These are phyloP conservation scores for Phymanthus crucifer DNA, from an alignment of 92 coral and sea anemone species.

Conservation along the genomic window DNA sequence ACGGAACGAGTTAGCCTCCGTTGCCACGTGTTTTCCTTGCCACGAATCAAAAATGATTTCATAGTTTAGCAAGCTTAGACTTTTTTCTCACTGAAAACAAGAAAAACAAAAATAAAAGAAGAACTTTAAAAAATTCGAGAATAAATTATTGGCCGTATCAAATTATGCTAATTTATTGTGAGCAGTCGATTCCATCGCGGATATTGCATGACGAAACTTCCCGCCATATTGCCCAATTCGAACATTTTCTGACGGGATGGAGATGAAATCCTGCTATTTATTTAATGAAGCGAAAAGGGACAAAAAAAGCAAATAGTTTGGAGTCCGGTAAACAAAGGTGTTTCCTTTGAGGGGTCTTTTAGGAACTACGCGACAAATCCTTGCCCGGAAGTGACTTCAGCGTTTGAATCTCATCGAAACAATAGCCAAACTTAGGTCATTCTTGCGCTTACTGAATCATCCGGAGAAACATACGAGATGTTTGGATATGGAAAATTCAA, in stretches of 20 bases:
- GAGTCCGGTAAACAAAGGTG: not conserved
- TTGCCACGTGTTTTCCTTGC: conserved; percentile 81
- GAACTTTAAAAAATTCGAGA: not conserved
- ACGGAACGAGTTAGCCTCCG: conserved; percentile 60
- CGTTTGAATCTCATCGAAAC: not conserved
- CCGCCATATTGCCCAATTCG: conserved; percentile 12
- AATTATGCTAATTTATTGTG: not conserved
- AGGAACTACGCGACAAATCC: not conserved
- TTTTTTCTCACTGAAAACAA: not conserved
- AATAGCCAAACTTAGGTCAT: not conserved
- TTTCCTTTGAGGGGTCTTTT: conserved; percentile 11
- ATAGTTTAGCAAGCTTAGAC: conserved; percentile 43
- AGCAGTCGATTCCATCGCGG: conserved; percentile 12
- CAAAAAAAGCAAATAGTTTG: not conserved
- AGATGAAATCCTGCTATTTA: not conserved
- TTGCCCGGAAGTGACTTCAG: conserved; percentile 2
- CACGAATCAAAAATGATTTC: conserved; percentile 66
- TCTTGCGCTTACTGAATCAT: not conserved
- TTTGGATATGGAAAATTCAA: not conserved
- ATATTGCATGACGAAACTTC: not conserved
- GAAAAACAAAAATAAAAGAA: not conserved
- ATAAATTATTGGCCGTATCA: not conserved
- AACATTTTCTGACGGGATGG: not conserved
- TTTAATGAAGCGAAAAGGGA: conserved; percentile 1
- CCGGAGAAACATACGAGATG: not conserved